Evolutionary conservation across 92 coral and sea anemone genomes (phyloP).

Genomic region (Epizoanthus scotinus): DNA sequence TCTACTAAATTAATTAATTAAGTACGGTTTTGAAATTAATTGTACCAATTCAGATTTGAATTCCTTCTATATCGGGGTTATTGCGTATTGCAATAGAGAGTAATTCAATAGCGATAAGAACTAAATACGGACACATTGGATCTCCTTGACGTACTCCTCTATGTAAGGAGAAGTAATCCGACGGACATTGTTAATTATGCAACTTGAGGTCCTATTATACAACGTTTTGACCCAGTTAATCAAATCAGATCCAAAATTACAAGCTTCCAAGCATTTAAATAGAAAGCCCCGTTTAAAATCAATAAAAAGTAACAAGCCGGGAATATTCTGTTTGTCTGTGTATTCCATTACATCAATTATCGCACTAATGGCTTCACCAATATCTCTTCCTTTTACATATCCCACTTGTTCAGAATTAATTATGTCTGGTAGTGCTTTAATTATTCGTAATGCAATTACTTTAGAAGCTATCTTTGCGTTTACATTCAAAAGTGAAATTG

Average conservation of each 20-base stretch:
- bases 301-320: constrained; percentile 25
- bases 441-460: constrained; percentile 33
- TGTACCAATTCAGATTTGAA: not conserved
- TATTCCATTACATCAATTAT: constrained; percentile 25
- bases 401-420: constrained; percentile 11
- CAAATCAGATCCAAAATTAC: constrained; percentile 23
- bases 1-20: no score
- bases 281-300: constrained; percentile 20
- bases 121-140: constrained; percentile 22
- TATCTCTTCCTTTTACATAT: constrained; percentile 18
- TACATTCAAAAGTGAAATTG: constrained; percentile 26
- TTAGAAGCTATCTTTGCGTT: constrained; percentile 21
- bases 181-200: constrained; percentile 10
- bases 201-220: constrained; percentile 18
- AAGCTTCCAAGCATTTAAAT: constrained; percentile 22
- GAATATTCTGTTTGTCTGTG: constrained; percentile 19
- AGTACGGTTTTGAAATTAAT: not conserved
- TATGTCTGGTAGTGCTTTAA: constrained; percentile 30
- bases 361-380: constrained; percentile 28
- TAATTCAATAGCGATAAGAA: constrained; percentile 8
- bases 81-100: constrained; percentile 29
- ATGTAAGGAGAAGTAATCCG: not conserved
- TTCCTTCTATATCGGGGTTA: constrained; percentile 8
- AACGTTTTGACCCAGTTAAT: constrained; percentile 28
- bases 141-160: constrained; percentile 30